Evolutionary conservation across 2,113 vertebrate species (phyloP).

Genomic region (Petromus typicus): DNA sequence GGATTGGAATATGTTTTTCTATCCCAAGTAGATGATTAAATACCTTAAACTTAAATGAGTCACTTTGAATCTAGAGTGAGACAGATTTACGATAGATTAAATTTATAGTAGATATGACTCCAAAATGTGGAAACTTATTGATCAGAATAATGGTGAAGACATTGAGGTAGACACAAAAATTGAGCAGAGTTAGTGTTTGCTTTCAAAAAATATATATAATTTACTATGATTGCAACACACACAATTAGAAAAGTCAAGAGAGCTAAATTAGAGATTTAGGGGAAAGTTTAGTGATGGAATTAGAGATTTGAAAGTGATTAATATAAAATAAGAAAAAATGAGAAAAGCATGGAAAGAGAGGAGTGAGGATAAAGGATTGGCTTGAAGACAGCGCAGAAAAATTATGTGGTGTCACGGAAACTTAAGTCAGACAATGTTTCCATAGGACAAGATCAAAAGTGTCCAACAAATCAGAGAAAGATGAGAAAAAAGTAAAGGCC

Average conservation of each 20-base stretch:
- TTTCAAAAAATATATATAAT: not conserved
- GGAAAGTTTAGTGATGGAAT: not conserved
- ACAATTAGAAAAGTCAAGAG: not conserved
- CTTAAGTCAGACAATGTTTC: slow-evolving; percentile 25
- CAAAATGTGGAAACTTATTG: not conserved
- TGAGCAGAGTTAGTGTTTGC: not conserved
- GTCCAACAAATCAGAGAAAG: not conserved
- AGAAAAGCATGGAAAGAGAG: not conserved
- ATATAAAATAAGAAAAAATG: not conserved
- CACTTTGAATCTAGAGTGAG: not conserved
- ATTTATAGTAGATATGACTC: not conserved
- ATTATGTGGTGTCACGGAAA: slow-evolving; percentile 41
- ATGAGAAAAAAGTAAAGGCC: slow-evolving; percentile 6
- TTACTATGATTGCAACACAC: not conserved
- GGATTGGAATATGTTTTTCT: not conserved
- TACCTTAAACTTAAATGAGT: not conserved
- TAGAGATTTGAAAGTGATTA: not conserved
- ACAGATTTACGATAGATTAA: not conserved
- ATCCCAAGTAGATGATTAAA: not conserved
- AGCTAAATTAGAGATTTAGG: not conserved
- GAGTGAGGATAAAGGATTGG: not conserved
- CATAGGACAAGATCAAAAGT: not conserved
- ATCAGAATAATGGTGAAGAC: not conserved
- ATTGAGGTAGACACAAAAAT: not conserved
- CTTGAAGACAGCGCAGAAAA: not conserved